Percentiles rank a stretch among this genome's conserved stretches.
These are phyloP conservation scores for Urocitellus parryii DNA, from an alignment of 2,113 vertebrate species.

Conservation along the genomic window DNA sequence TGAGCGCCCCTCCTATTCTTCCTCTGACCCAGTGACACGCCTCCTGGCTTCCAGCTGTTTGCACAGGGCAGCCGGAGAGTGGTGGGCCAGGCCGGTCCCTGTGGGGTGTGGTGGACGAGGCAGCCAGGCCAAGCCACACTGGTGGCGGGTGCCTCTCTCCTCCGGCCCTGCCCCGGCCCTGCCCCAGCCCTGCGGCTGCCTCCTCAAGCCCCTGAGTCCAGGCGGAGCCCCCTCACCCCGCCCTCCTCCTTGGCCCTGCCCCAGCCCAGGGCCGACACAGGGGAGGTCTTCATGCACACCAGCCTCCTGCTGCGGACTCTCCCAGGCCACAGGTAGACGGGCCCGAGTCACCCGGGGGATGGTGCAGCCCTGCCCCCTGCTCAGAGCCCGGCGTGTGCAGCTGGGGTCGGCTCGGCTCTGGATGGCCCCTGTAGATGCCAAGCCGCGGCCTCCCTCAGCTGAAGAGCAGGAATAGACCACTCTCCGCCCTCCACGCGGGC, in stretches of 20 bases:
- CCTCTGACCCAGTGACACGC: background rate
- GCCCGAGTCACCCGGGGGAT: too few relatives aligned
- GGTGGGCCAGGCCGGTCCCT: too few relatives aligned
- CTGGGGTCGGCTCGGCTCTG: background rate
- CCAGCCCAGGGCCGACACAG: background rate
- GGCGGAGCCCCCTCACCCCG: fast-evolving
- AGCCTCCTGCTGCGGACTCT: too few relatives aligned
- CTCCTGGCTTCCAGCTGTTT: too few relatives aligned
- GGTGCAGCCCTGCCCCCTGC: background rate
- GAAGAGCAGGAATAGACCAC: too few relatives aligned
- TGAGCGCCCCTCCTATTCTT: too few relatives aligned
- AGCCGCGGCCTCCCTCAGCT: fast-evolving
- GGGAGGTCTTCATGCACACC: too few relatives aligned
- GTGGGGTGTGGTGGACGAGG: too few relatives aligned
- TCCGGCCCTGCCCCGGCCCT: background rate
- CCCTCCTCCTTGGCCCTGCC: fast-evolving
- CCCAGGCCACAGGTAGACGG: too few relatives aligned
- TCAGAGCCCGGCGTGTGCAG: fast-evolving
- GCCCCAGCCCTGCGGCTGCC: fast-evolving
- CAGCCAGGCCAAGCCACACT: background rate
- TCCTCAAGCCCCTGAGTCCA: fast-evolving
- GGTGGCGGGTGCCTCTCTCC: background rate
- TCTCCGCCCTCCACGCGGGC: too few relatives aligned
- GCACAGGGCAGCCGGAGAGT: too few relatives aligned
- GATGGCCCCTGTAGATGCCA: fast-evolving